A percentile compares a stretch with the other conserved stretches of the same genome.
Conservation (phyloP, 2,113 vertebrate species). For the Pogona vitticeps region DNA sequence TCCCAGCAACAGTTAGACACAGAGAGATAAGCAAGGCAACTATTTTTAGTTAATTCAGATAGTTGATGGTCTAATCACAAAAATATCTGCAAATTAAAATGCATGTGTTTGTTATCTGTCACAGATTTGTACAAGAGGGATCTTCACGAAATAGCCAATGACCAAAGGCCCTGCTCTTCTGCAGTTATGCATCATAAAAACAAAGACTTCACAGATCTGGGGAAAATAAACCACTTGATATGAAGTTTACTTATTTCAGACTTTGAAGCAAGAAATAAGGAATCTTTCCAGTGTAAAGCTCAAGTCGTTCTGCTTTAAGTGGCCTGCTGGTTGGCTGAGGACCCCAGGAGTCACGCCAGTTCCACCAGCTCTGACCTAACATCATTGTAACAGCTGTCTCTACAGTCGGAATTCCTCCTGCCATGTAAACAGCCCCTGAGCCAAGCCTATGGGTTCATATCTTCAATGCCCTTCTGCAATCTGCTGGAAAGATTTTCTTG, state of each 20-base stretch:
- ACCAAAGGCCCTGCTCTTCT: background rate
- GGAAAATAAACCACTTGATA: background rate
- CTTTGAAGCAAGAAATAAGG: too few relatives aligned
- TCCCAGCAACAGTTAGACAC: background rate
- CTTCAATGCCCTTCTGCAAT: constrained; percentile 36
- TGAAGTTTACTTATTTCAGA: background rate
- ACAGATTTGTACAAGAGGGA: background rate
- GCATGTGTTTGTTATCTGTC: background rate
- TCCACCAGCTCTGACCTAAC: background rate
- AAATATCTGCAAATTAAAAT: background rate
- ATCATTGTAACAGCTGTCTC: background rate
- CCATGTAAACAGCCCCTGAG: constrained; percentile 62
- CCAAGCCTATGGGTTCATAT: constrained; percentile 46
- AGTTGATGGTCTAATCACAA: background rate
- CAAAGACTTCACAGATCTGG: background rate
- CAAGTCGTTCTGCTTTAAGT: too few relatives aligned
- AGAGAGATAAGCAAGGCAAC: background rate
- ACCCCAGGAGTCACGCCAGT: background rate
- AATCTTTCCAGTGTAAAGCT: background rate
- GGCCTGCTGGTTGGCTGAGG: background rate
- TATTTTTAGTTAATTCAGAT: background rate
- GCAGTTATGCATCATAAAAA: background rate
- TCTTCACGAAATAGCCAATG: background rate
- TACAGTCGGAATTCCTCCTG: constrained; percentile 39
- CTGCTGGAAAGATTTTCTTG: constrained; percentile 59